These are phyloP conservation scores for Cylindroiulus punctatus DNA, from an alignment of 2,888 invertebrate species.

Conservation along the genomic window DNA sequence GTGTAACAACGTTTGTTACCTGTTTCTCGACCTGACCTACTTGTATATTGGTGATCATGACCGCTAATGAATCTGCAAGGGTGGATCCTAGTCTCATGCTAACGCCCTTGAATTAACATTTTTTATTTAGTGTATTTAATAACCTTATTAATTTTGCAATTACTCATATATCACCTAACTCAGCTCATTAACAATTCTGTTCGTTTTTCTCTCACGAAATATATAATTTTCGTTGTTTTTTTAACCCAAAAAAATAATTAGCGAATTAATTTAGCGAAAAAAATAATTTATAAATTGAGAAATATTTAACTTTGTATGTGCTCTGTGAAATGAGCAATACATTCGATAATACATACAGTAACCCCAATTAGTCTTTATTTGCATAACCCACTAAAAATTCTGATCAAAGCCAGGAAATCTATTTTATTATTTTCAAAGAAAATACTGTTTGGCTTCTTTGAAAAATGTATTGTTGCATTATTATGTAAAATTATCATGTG, in stretches of 20 bases:
- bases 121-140: neutral
- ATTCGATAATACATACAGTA: too few species aligned
- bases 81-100: conserved; percentile 7
- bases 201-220: neutral
- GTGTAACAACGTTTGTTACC: conserved; percentile 35
- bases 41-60: neutral
- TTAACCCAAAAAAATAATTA: too few species aligned
- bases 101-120: neutral
- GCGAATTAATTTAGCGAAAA: too few species aligned
- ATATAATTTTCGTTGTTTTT: too few species aligned
- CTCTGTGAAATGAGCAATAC: too few species aligned
- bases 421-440: neutral
- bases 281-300: too few species aligned
- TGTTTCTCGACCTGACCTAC: conserved; percentile 33
- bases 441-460: neutral
- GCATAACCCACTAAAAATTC: too few species aligned
- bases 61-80: conserved; percentile 18
- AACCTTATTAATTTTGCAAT: neutral
- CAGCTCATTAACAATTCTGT: neutral
- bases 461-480: neutral
- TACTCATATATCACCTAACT: too few species aligned
- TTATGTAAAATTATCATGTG: neutral
- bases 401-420: too few species aligned
- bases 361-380: too few species aligned
- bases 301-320: too few species aligned